A percentile compares a stretch with the other conserved stretches of the same genome.
These are phyloP conservation scores for Sebastes schlegelii DNA, from an alignment of 2,113 vertebrate species.

Conservation along the genomic window DNA sequence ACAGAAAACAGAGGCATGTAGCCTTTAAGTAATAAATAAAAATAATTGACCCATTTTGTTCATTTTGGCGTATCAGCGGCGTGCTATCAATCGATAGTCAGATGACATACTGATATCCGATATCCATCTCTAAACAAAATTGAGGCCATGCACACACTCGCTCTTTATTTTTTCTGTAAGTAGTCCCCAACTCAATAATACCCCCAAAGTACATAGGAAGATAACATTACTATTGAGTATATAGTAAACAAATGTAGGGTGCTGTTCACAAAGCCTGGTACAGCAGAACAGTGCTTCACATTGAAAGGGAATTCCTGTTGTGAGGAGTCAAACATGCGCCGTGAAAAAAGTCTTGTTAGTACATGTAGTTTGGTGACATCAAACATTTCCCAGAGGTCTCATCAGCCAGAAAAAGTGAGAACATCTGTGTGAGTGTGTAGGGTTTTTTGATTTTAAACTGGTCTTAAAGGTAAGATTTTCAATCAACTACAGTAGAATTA, in stretches of 20 bases:
- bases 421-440: not conserved
- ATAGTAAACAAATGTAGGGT: not conserved
- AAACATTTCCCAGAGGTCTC: not conserved
- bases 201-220: not conserved
- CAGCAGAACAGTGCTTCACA: not conserved
- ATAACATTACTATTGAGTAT: not conserved
- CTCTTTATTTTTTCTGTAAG: too few relatives aligned
- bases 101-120: too few relatives aligned
- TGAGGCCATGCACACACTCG: not conserved
- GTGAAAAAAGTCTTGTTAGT: not conserved
- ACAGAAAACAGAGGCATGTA: too few relatives aligned
- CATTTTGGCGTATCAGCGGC: too few relatives aligned
- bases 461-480: not conserved
- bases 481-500: not conserved
- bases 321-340: not conserved
- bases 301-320: not conserved
- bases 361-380: not conserved
- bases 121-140: not conserved
- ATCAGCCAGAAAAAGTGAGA: too few relatives aligned
- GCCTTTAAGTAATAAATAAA: too few relatives aligned
- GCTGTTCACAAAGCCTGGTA: not conserved
- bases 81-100: too few relatives aligned
- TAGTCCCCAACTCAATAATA: not conserved
- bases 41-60: too few relatives aligned
- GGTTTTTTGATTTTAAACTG: not conserved